These are phyloP conservation scores for Thripadectes ignobilis DNA, from an alignment of 2,797 vertebrate genomes.

Conservation along the genomic window DNA sequence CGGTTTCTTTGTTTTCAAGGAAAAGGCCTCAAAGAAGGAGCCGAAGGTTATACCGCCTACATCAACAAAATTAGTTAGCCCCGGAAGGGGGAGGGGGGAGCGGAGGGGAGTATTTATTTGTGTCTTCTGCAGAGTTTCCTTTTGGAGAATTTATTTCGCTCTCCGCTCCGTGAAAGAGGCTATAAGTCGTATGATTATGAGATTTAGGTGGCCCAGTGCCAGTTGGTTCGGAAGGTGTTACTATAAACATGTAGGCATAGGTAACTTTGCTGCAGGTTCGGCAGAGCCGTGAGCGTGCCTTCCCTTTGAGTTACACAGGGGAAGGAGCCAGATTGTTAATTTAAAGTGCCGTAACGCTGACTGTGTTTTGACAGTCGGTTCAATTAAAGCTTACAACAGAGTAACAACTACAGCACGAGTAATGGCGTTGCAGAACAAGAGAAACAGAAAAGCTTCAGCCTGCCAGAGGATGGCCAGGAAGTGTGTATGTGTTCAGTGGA, in stretches of 20 bases:
- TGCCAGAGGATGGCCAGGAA: neutral
- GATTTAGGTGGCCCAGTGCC: neutral
- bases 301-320: neutral
- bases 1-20: conserved; percentile 31
- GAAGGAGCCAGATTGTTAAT: neutral
- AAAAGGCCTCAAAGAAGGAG: neutral
- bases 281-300: neutral
- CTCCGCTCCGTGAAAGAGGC: neutral
- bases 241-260: neutral
- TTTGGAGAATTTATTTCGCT: neutral
- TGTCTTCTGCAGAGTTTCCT: conserved; percentile 5
- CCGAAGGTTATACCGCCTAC: neutral
- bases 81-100: neutral
- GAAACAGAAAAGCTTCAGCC: neutral
- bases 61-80: neutral
- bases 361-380: conserved; percentile 36
- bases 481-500: neutral
- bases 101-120: neutral
- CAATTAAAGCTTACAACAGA: conserved; percentile 42
- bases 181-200: neutral
- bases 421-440: neutral
- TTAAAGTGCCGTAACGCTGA: neutral
- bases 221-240: neutral
- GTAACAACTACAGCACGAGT: neutral
- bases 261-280: neutral